Evolutionary conservation across 2,888 invertebrate genomes (phyloP).

Genomic region (Drosophila monieri): DNA sequence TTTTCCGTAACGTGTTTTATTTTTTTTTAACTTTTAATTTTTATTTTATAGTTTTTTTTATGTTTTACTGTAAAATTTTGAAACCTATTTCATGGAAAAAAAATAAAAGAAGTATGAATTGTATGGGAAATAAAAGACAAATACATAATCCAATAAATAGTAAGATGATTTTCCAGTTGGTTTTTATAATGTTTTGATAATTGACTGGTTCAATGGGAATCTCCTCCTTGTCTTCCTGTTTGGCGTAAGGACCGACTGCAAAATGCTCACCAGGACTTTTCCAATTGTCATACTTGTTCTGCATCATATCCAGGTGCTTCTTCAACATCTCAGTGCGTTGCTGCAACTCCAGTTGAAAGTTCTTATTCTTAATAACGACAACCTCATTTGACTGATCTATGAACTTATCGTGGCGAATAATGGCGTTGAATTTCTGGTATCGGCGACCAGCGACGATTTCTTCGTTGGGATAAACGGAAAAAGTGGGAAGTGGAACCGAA

Average conservation of each 20-base stretch:
- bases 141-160: background rate
- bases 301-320: background rate
- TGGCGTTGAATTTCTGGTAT: too few species aligned
- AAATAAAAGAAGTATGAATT: too few species aligned
- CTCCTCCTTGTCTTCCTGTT: background rate
- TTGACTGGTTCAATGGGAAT: background rate
- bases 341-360: background rate
- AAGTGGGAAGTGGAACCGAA: too few species aligned
- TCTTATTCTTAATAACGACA: background rate
- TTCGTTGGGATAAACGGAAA: too few species aligned
- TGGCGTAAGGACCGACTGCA: background rate
- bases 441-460: too few species aligned
- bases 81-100: background rate
- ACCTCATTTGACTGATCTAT: too few species aligned
- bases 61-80: background rate
- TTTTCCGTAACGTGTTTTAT: background rate
- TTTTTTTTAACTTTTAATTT: background rate
- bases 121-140: background rate
- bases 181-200: background rate
- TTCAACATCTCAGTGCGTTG: background rate
- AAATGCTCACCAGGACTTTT: background rate
- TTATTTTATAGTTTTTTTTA: background rate
- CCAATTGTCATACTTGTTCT: background rate
- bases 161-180: background rate
- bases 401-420: too few species aligned